These are phyloP conservation scores for Anguilla anguilla DNA, from an alignment of 2,797 vertebrate species.

Conservation along the genomic window DNA sequence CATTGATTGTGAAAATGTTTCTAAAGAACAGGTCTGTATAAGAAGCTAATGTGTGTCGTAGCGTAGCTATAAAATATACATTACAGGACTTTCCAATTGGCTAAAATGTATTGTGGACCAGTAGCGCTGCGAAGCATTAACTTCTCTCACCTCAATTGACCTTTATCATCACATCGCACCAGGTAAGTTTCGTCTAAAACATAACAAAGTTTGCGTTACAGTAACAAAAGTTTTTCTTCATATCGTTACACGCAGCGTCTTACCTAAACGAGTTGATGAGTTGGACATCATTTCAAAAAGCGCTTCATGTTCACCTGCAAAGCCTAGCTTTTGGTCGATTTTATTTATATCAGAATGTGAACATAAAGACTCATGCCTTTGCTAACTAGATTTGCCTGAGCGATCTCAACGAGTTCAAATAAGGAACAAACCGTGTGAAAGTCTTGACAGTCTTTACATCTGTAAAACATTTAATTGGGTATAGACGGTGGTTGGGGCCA, in stretches of 20 bases:
- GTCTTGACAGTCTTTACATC: neutral
- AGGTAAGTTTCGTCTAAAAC: slow-evolving; percentile 36
- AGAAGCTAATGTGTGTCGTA: neutral
- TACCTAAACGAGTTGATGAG: neutral
- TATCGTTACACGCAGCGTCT: neutral
- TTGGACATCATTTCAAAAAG: neutral
- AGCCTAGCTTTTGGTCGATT: neutral
- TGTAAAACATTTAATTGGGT: neutral
- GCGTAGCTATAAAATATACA: neutral
- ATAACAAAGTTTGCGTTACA: neutral
- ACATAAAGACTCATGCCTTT: neutral
- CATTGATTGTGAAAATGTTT: neutral
- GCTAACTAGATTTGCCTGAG: neutral
- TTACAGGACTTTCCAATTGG: neutral
- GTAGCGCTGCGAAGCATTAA: neutral
- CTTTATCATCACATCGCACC: slow-evolving; percentile 32
- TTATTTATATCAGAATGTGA: neutral
- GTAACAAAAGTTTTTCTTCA: neutral
- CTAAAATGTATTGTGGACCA: neutral
- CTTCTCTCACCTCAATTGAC: neutral
- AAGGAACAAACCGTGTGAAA: neutral
- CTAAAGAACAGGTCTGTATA: neutral
- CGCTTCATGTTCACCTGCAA: neutral
- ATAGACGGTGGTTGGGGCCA: no score
- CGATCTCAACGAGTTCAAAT: neutral